Conservation (phyloP, 2,888 invertebrate genomes). For the Plebejus melissa region DNA sequence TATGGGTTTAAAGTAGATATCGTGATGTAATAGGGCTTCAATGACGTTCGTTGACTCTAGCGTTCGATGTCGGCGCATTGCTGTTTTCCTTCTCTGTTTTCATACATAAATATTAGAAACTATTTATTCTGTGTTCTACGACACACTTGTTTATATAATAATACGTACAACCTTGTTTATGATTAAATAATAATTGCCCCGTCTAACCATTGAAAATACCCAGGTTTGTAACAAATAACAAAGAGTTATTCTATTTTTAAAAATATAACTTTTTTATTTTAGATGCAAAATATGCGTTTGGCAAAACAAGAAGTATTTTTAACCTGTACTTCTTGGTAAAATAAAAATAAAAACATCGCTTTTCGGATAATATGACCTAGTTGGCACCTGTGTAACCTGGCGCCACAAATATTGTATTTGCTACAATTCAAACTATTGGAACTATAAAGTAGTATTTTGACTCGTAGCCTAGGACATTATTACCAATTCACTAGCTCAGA, state of each 20-base stretch:
- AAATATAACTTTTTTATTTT: background rate
- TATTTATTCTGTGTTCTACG: constrained; percentile 56
- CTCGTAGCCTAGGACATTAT: background rate
- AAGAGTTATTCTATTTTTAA: background rate
- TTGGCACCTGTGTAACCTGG: background rate
- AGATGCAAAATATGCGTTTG: background rate
- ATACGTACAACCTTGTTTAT: constrained; percentile 29
- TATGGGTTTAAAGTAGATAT: constrained; percentile 42
- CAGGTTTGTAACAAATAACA: background rate
- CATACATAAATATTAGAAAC: constrained; percentile 77
- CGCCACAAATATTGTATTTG: background rate
- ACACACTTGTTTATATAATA: constrained; percentile 40
- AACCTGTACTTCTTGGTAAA: background rate
- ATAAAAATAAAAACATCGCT: background rate
- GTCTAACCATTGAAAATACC: background rate
- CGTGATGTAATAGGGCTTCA: constrained; percentile 50
- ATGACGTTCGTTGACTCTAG: constrained; percentile 78
- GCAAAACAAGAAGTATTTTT: background rate
- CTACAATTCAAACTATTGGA: background rate
- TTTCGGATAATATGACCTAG: constrained; percentile 6
- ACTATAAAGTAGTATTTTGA: background rate
- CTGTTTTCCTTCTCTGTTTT: constrained; percentile 79
- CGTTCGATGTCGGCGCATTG: constrained; percentile 74
- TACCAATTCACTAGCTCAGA: background rate
- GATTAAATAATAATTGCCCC: constrained; percentile 14